Conservation (phyloP, 2,113 vertebrate species). For the Canis aureus region DNA sequence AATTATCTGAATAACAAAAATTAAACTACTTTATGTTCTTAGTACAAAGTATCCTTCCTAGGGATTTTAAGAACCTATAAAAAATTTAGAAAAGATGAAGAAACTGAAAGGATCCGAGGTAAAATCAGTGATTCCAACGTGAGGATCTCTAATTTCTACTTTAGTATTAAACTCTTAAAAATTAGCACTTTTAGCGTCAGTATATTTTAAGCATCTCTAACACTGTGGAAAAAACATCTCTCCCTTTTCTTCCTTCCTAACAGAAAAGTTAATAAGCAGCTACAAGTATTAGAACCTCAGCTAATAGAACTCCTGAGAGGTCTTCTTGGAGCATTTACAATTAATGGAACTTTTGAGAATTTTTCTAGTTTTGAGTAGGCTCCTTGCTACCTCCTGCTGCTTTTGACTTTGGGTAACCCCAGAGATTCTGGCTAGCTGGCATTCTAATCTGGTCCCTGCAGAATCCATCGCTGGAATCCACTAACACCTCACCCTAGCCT, state of each 20-base stretch:
- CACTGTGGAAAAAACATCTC: background rate
- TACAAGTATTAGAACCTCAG: background rate
- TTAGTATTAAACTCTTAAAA: slow-evolving; percentile 13
- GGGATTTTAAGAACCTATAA: slow-evolving; percentile 24
- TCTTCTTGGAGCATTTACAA: background rate
- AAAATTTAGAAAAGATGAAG: slow-evolving; percentile 24
- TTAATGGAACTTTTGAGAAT: background rate
- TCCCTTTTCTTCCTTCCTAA: slow-evolving; percentile 4
- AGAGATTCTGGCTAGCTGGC: background rate
- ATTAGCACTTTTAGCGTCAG: background rate
- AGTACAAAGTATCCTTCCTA: slow-evolving; percentile 10
- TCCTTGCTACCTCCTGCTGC: background rate
- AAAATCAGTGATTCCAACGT: background rate
- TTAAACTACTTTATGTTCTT: slow-evolving; percentile 30
- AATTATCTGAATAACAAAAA: slow-evolving; percentile 49
- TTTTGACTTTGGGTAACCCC: background rate
- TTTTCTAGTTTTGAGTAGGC: background rate
- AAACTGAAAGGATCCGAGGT: background rate
- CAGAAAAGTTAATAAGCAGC: background rate
- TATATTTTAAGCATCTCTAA: background rate
- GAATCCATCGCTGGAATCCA: background rate
- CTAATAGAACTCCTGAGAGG: background rate
- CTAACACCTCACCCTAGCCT: background rate
- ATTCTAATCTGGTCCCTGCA: background rate
- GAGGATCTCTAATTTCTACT: background rate